Evolutionary conservation across 2,113 vertebrate genomes (phyloP).

Genomic region (Percopsis transmontana): DNA sequence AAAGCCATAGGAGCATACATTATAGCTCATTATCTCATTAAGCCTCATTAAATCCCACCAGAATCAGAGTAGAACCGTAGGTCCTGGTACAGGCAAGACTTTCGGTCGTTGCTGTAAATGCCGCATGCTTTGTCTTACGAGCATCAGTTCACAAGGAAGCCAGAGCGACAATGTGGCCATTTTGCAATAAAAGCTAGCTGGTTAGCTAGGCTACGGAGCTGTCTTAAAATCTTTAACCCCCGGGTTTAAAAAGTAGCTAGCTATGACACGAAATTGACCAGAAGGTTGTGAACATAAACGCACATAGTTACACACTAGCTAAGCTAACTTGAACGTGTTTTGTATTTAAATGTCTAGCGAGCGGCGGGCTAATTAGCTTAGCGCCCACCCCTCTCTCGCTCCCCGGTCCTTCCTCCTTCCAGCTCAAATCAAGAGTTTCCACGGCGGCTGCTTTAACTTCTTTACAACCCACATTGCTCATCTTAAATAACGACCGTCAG

Average conservation of each 20-base stretch:
- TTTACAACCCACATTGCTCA: slow-evolving; percentile 16
- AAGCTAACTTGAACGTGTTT: slow-evolving; percentile 6
- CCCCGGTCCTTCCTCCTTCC: slow-evolving; percentile 65
- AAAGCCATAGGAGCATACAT: neutral
- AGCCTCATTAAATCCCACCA: too few relatives aligned
- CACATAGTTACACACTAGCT: slow-evolving; percentile 12
- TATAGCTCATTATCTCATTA: neutral
- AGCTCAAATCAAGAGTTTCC: slow-evolving; percentile 67
- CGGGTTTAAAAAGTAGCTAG: neutral
- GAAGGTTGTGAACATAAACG: neutral
- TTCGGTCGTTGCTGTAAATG: slow-evolving; percentile 12
- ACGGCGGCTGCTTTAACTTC: slow-evolving; percentile 43
- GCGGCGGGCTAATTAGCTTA: slow-evolving; percentile 48
- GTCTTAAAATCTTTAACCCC: neutral
- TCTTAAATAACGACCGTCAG: neutral
- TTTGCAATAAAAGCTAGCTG: slow-evolving; percentile 68
- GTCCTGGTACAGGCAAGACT: too few relatives aligned
- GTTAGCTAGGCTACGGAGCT: slow-evolving; percentile 39
- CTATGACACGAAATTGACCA: too few relatives aligned
- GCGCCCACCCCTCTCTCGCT: slow-evolving; percentile 56
- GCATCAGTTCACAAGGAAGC: slow-evolving; percentile 45
- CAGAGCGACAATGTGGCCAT: slow-evolving; percentile 71
- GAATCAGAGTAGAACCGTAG: rapidly evolving
- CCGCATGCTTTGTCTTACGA: slow-evolving; percentile 73
- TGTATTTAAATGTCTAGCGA: slow-evolving; percentile 12